Conservation (phyloP, 2,113 vertebrate species). For the Pelobates fuscus region DNA sequence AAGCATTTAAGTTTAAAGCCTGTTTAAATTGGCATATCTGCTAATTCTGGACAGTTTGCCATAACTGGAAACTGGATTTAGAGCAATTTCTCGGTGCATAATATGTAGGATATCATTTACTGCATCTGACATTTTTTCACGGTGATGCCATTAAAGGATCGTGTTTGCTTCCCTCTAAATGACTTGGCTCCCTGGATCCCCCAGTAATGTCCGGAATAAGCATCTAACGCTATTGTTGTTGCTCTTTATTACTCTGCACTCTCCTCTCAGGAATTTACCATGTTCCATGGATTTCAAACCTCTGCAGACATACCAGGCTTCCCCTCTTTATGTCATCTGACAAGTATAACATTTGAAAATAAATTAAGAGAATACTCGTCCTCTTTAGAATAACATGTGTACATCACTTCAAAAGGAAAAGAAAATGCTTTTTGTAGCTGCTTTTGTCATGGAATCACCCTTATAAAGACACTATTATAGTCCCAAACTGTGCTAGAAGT, state of each 20-base stretch:
- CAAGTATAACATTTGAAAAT: neutral
- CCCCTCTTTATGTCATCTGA: neutral
- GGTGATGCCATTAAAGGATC: neutral
- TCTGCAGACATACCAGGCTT: neutral
- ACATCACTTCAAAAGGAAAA: too few species aligned
- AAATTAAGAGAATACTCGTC: neutral
- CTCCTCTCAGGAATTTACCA: neutral
- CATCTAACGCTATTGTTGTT: neutral
- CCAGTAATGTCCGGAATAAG: neutral
- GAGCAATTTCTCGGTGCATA: neutral
- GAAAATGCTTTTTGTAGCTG: too few species aligned
- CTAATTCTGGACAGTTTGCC: too few species aligned
- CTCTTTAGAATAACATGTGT: too few species aligned
- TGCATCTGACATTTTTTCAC: neutral
- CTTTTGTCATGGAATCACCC: too few species aligned
- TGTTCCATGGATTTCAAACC: neutral
- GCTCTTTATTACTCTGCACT: neutral
- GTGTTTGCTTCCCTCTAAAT: neutral
- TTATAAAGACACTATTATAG: too few species aligned
- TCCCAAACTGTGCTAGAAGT: too few species aligned
- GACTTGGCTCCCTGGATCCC: neutral
- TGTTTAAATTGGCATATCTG: too few species aligned
- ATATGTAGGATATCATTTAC: neutral
- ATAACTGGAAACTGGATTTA: too few species aligned
- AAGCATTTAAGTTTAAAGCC: too few species aligned